Conservation (phyloP, 2,797 vertebrate genomes). For the Selene dorsalis region DNA sequence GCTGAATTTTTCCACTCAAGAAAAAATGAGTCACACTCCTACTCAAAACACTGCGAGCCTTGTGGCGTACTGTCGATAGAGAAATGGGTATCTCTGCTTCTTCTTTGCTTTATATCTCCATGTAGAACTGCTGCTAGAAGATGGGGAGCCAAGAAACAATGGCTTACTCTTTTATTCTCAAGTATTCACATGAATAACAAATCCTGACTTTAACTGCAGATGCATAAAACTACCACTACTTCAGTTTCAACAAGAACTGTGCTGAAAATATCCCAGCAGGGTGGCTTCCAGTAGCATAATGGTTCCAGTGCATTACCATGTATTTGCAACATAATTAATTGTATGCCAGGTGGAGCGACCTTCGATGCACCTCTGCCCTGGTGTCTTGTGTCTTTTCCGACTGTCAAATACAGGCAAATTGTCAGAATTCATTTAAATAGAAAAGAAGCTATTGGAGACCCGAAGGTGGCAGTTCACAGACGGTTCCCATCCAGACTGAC, state of each 20-base stretch:
- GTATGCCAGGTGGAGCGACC: not conserved
- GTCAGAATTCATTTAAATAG: not conserved
- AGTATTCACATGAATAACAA: not conserved
- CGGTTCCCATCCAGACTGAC: not conserved
- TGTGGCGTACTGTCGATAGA: slow-evolving; percentile 62
- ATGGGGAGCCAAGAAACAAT: slow-evolving; percentile 1
- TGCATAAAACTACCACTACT: too few relatives aligned
- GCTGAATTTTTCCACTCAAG: slow-evolving; percentile 79
- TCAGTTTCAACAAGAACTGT: not conserved
- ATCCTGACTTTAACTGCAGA: not conserved
- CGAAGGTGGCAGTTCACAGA: not conserved
- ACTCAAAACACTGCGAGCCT: slow-evolving; percentile 78
- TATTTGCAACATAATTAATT: not conserved
- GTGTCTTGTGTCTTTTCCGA: not conserved
- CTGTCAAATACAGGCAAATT: not conserved
- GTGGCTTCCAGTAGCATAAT: not conserved
- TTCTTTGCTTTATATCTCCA: slow-evolving; percentile 45
- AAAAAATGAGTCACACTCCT: slow-evolving; percentile 82
- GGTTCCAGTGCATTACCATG: not conserved
- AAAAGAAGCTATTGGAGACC: not conserved
- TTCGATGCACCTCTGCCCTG: not conserved
- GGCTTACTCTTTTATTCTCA: not conserved
- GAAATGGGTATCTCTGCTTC: slow-evolving; percentile 59
- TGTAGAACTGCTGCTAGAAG: slow-evolving; percentile 28
- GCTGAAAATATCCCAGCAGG: not conserved